phyloP scores from a whole-genome alignment of 2,797 vertebrate genomes.

The Schizothorax lantsangensis region DNA sequence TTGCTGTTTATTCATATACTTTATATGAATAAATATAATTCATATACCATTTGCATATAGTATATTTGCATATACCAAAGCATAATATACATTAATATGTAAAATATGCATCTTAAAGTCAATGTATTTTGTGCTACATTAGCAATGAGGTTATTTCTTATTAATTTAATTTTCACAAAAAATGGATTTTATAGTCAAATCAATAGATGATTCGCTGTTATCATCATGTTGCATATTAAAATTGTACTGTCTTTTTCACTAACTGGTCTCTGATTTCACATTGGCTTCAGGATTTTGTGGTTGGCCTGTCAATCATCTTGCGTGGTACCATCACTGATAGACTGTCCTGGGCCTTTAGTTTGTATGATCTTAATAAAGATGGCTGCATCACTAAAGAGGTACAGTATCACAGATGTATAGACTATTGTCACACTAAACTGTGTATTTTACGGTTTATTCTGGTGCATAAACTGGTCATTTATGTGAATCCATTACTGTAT shows the following conservation, averaged over 20 bases:
- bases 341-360: constrained; percentile 96
- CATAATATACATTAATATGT: not conserved
- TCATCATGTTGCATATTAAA: not conserved
- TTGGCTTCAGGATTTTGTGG: constrained; percentile 87
- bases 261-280: constrained; percentile 7
- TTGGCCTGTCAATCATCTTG: constrained; percentile 93
- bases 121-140: not conserved
- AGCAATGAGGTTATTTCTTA: not conserved
- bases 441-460: not conserved
- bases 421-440: not conserved
- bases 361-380: constrained; percentile 97
- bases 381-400: constrained; percentile 98
- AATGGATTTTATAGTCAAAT: not conserved
- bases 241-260: not conserved
- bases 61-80: too few relatives aligned
- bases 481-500: not conserved
- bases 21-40: not conserved
- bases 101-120: not conserved
- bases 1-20: not conserved
- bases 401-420: not conserved
- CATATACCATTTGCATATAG: not conserved
- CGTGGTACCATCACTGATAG: constrained; percentile 92
- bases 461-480: not conserved
- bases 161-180: not conserved
- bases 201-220: not conserved